Evolutionary conservation across 2,113 vertebrate species (phyloP).

Genomic region (Strix aluco): DNA sequence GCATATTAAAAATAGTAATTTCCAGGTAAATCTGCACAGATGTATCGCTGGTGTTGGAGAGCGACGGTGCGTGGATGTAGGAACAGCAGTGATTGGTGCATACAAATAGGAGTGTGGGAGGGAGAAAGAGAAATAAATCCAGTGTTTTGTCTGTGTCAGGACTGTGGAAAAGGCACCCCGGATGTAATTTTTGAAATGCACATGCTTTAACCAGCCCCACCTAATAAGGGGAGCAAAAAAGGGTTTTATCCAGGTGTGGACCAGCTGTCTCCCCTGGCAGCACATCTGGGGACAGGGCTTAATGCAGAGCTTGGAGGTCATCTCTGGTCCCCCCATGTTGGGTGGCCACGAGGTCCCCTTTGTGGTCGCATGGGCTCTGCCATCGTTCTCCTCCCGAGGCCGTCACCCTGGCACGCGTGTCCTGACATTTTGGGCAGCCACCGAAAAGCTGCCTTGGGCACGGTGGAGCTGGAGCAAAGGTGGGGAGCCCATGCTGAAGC

Average conservation of each 20-base stretch:
- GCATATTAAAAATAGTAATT: background rate
- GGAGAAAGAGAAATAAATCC: background rate
- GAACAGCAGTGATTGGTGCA: background rate
- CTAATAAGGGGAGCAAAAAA: background rate
- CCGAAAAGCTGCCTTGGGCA: background rate
- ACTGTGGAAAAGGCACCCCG: background rate
- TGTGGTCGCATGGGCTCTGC: background rate
- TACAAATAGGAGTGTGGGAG: fast-evolving
- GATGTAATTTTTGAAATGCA: background rate
- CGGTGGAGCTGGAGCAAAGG: background rate
- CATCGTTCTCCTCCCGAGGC: background rate
- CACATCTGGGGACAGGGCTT: background rate
- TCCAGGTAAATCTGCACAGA: background rate
- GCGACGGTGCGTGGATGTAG: background rate
- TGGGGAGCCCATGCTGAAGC: background rate
- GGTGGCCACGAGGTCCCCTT: background rate
- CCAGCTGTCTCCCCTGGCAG: background rate
- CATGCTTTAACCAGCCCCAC: background rate
- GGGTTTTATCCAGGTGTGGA: background rate
- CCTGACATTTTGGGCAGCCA: background rate
- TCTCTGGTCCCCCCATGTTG: fast-evolving
- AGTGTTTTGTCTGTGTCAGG: background rate
- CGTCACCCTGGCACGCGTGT: fast-evolving
- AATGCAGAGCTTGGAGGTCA: background rate
- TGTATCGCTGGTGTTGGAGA: background rate